Evolutionary conservation across 2,797 vertebrate species (phyloP), one percentile per base, ranked within the genome.

Genomic region (Dicrostonyx torquatus): DNA sequence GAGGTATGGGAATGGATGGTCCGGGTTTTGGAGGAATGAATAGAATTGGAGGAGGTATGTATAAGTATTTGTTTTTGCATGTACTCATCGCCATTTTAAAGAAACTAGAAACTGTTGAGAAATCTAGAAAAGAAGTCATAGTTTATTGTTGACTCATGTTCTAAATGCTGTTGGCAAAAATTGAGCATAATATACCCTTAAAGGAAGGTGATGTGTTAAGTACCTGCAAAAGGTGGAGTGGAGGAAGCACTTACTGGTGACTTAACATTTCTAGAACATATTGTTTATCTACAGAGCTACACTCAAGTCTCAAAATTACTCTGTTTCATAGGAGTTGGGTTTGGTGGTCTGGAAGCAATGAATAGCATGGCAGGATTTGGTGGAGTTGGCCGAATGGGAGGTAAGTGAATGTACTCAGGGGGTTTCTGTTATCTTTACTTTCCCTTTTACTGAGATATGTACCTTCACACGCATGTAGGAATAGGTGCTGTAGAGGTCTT

Each of bases 311-410:
- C 80, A 95, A 75, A 70, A 86, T 96, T 83, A 89, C 53, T 89
- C 97, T 97, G 93, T 95, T 96, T 95, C 96, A 40, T 94, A 98
- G 97, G 97, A 98, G 99, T 99, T 94, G 98, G 99, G 73, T 99
- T 99, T 97, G 99, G 98, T 86, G 98, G 99, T 88, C 99, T 99
- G 99, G 99, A 99, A 97, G 99, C 98, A 96, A 98, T 99, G 98
- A 99, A 99, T 89, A 99, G 98, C 97, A 99, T 99, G 99, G 99
- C 99, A 87, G 99, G 99, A 98, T 99, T 99, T 97, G 99, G 99
- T 87, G 97, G 98, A 97, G 99, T 99, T 97, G 98, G 98, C 95
- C 98, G 99, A 91, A 99, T 99, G 99, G 99, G 99, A 99, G 99
- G 99, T 99, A 98, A 96, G 98, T 97, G 94, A 95, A 89, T 48